A percentile compares a stretch with the other conserved stretches of the same genome.
phyloP scores from a whole-genome alignment of 2,888 invertebrate species.

The Mesodorylaimus sp. region DNA sequence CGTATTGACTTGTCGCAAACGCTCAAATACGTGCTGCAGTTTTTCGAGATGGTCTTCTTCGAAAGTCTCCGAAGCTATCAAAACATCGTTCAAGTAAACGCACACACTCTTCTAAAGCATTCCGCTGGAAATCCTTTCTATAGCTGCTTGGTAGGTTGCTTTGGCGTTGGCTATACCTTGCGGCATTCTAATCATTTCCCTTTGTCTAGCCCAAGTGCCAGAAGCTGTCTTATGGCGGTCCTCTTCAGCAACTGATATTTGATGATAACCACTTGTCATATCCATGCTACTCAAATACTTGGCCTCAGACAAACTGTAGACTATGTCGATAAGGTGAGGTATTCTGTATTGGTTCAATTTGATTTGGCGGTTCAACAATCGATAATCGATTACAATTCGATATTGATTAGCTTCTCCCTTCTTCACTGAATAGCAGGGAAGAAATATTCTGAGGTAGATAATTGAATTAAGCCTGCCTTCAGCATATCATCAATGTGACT shows the following conservation, averaged over 20 bases:
- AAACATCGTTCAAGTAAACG: constrained; percentile 18
- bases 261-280: constrained; percentile 13
- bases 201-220: constrained; percentile 13
- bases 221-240: constrained; percentile 17
- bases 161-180: constrained; percentile 18
- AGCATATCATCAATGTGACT: not conserved
- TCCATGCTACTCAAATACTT: constrained; percentile 13
- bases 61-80: constrained; percentile 15
- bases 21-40: constrained; percentile 13
- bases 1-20: constrained; percentile 14
- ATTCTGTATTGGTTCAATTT: constrained; percentile 11
- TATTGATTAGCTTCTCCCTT: constrained; percentile 21
- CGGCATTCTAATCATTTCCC: constrained; percentile 18
- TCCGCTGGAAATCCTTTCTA: constrained; percentile 14
- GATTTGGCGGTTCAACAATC: constrained; percentile 13
- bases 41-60: constrained; percentile 13
- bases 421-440: constrained; percentile 25
- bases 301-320: constrained; percentile 9
- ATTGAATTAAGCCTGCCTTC: constrained; percentile 11
- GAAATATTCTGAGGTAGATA: constrained; percentile 23
- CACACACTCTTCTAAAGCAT: constrained; percentile 13
- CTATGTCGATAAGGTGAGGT: constrained; percentile 10
- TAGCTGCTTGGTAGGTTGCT: constrained; percentile 16
- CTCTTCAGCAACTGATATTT: constrained; percentile 12
- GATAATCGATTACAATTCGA: too few relatives aligned